phyloP scores from a whole-genome alignment of 23 tunicate species.

The Ciona savignyi region DNA sequence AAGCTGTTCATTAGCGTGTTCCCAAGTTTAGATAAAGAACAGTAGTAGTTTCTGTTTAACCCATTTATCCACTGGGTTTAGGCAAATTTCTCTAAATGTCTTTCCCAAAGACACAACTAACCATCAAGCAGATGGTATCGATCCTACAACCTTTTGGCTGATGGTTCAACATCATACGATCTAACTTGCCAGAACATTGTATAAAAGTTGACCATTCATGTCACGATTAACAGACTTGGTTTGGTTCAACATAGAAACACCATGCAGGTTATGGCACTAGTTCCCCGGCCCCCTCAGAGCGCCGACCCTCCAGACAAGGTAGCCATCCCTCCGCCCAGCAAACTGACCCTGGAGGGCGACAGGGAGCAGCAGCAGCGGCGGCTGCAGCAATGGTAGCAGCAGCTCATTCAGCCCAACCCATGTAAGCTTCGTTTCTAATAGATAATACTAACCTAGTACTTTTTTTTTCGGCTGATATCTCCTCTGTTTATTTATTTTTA shows the following conservation, averaged over 20 bases:
- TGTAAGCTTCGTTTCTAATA: conserved; percentile 18
- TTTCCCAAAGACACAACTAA: no score
- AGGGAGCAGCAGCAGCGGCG: conserved; percentile 89
- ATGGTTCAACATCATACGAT: no score
- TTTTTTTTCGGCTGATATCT: background rate
- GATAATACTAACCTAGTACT: background rate
- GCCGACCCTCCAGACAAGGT: conserved; percentile 68
- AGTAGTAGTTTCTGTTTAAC: no score
- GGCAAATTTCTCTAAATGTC: no score
- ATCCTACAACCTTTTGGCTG: no score
- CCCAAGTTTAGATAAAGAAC: no score
- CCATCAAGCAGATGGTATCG: no score
- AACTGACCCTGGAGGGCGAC: conserved; percentile 8
- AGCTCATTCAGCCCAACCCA: conserved; percentile 79
- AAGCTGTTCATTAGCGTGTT: no score
- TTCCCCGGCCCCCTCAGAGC: conserved; percentile 54
- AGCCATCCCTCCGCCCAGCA: conserved; percentile 15
- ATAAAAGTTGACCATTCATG: no score
- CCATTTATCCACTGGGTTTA: no score
- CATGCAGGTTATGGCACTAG: conserved; percentile 14
- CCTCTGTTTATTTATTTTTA: background rate
- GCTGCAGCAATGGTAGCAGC: conserved; percentile 87
- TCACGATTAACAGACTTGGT: no score
- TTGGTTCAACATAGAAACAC: background rate
- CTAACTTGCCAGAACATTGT: no score